These are phyloP conservation scores for Paramormyrops kingsleyae DNA, from an alignment of 2,113 vertebrate genomes.

Conservation along the genomic window DNA sequence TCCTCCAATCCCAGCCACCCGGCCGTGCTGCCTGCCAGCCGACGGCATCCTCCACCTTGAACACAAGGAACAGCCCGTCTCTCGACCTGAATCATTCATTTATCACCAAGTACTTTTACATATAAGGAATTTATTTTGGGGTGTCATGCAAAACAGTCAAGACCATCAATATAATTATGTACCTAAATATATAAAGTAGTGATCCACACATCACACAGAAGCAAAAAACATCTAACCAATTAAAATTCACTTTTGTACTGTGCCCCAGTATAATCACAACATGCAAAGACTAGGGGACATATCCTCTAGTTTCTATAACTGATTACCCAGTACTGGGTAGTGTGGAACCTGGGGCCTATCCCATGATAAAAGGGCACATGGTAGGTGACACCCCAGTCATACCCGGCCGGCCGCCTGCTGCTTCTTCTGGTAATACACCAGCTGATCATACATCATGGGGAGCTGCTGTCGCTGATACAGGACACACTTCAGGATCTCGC, in stretches of 20 bases:
- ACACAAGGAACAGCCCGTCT: not conserved
- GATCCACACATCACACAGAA: not conserved
- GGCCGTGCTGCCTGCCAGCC: conserved; percentile 46
- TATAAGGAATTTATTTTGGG: not conserved
- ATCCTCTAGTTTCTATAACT: not conserved
- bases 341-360: not conserved
- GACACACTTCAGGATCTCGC: conserved; percentile 85
- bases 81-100: not conserved
- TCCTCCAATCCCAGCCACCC: conserved; percentile 53
- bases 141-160: not conserved
- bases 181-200: not conserved
- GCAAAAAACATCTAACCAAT: not conserved
- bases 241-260: not conserved
- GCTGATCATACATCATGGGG: conserved; percentile 88
- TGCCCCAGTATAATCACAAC: not conserved
- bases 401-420: conserved; percentile 35
- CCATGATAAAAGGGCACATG: not conserved
- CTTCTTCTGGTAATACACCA: conserved; percentile 67
- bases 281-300: not conserved
- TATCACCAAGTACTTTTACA: not conserved
- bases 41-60: conserved; percentile 57
- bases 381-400: not conserved
- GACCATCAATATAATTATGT: not conserved
- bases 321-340: not conserved
- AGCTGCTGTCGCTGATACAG: conserved; percentile 90